Evolutionary conservation across 2,888 invertebrate species (phyloP), one percentile per base, ranked within the genome.

Genomic region (Acleris sparsana): DNA sequence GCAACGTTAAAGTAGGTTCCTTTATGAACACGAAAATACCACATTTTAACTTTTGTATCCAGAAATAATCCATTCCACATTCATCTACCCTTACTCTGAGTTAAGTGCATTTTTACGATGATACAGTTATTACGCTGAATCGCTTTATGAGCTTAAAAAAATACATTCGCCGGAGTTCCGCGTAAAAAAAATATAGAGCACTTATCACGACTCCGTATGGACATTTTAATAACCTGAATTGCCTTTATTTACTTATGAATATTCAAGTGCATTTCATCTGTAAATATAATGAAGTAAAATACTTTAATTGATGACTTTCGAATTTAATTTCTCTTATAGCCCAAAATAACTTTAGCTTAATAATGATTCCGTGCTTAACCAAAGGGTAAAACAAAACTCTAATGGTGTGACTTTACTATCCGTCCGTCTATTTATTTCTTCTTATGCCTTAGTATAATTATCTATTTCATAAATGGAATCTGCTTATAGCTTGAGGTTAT

Each of bases 81-180:
- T 52, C 39, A 57, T 29, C 6, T 44, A 57, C 53, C 53, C 49
- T n/a, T 49, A 46, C 48, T 44, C 53, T 5, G 46, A 53, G 63
- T 59, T 53, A 53, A 64, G 58, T 53, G 64, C 59, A 53, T 64
- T 64, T 63, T 82, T 82, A 85, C 76, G 75, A 77, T 79, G 81
- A 82, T 81, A 83, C 77, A 82, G 75, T 82, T 83, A 85, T 86
- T 83, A 83, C 74, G 73, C 68, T 69, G 75, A 82, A 84, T 82
- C 82, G 82, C 81, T 88, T 87, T 84, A 87, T 80, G 75, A 71
- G 80, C 78, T 80, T 77, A 80, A 85, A 87, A 87, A 88, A 86
- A 86, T 84, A 84, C 80, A 79, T 77, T 72, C 65, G 70, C 74
- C 73, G 74, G 75, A 71, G 69, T 72, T 73, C 67, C 67, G 68